A percentile compares a stretch with the other conserved stretches of the same genome.
These are phyloP conservation scores for Colinus virginianus DNA, from an alignment of 2,113 vertebrate genomes.

Conservation along the genomic window DNA sequence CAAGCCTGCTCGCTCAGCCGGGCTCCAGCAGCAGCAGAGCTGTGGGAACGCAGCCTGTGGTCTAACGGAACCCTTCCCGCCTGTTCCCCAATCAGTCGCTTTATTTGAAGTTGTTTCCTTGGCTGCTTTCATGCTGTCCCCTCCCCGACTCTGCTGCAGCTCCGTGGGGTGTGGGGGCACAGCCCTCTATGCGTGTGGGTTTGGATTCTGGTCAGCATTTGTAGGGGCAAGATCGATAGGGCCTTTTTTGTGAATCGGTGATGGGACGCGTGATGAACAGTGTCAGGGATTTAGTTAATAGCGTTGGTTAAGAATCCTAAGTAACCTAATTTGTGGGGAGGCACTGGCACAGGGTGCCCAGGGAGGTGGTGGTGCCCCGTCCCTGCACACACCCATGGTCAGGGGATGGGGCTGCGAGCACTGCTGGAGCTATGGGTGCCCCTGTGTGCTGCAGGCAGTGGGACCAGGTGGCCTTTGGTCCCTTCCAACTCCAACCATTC, in stretches of 20 bases:
- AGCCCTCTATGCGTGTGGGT: neutral
- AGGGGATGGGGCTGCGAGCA: too few species aligned
- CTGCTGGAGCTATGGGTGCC: too few species aligned
- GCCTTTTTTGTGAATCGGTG: conserved; percentile 46
- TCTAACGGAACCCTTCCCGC: rapidly evolving
- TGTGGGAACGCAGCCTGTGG: neutral
- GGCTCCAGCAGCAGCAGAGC: neutral
- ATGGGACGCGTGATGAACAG: conserved; percentile 65
- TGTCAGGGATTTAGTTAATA: conserved; percentile 55
- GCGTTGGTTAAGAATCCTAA: conserved; percentile 51
- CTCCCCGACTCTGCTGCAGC: neutral
- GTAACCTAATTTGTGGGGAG: conserved; percentile 26
- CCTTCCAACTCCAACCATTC: too few species aligned
- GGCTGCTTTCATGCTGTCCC: neutral
- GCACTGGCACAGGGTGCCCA: too few species aligned
- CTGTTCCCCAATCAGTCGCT: neutral
- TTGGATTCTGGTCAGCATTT: neutral
- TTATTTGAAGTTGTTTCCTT: neutral
- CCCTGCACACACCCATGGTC: too few species aligned
- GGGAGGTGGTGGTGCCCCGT: too few species aligned
- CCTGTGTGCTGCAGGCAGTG: too few species aligned
- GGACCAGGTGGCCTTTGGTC: too few species aligned
- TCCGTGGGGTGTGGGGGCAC: rapidly evolving
- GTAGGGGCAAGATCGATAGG: conserved; percentile 36
- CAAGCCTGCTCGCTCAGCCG: neutral